phyloP scores from a whole-genome alignment of 2,113 vertebrate genomes.

The Periophthalmus modestus region DNA sequence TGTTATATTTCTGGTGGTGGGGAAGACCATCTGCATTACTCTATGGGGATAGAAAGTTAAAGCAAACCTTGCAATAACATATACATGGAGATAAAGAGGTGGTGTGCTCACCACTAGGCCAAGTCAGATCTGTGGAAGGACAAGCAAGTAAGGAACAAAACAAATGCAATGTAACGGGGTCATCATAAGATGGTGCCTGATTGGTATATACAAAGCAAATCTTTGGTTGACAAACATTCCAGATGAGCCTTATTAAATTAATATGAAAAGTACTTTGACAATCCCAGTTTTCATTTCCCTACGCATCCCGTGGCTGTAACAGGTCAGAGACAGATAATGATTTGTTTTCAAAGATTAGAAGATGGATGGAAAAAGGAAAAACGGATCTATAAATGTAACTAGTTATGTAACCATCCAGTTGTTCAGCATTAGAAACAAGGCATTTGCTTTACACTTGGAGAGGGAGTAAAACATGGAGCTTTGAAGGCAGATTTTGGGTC shows the following conservation, averaged over 20 bases:
- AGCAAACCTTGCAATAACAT: too few relatives aligned
- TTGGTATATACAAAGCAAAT: background rate
- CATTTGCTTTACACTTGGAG: background rate
- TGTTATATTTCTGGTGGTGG: too few relatives aligned
- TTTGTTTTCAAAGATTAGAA: constrained; percentile 14
- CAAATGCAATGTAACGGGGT: too few relatives aligned
- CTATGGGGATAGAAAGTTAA: too few relatives aligned
- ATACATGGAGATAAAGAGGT: too few relatives aligned
- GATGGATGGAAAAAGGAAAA: constrained; percentile 35
- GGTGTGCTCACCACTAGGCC: background rate
- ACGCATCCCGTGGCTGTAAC: background rate
- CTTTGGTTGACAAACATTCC: background rate
- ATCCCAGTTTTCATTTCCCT: background rate
- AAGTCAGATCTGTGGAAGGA: background rate
- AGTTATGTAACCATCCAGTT: constrained; percentile 36
- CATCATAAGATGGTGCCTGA: too few relatives aligned
- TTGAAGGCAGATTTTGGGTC: background rate
- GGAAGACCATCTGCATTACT: too few relatives aligned
- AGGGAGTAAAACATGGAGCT: background rate
- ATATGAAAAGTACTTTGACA: background rate
- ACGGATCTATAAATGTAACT: constrained; percentile 34
- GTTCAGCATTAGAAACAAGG: background rate
- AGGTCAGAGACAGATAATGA: constrained; percentile 14
- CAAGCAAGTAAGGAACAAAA: too few relatives aligned
- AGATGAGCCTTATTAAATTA: background rate